Percentiles rank a stretch among this genome's conserved stretches.
Evolutionary conservation across 2,888 invertebrate genomes (phyloP).

Genomic region (Tyria jacobaeae): DNA sequence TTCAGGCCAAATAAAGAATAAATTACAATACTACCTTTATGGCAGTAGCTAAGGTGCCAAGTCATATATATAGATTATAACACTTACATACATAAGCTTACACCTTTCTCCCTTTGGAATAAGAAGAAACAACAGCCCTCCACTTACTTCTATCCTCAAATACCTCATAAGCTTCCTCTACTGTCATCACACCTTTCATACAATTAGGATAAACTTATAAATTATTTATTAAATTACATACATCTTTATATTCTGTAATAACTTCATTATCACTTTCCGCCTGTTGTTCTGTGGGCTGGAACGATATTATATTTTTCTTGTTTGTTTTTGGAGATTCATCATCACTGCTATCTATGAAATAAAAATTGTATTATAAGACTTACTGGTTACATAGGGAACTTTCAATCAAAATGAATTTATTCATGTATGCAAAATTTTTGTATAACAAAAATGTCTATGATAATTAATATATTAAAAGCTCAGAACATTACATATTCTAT

Average conservation of each 20-base stretch:
- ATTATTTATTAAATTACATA: constrained; percentile 51
- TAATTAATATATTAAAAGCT: neutral
- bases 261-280: constrained; percentile 62
- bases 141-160: too few relatives aligned
- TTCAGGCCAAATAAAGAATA: too few relatives aligned
- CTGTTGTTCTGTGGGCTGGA: constrained; percentile 32
- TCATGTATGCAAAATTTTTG: too few relatives aligned
- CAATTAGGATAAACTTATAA: neutral
- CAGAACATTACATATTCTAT: neutral
- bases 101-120: too few relatives aligned
- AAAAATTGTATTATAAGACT: neutral
- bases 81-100: too few relatives aligned
- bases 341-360: constrained; percentile 77
- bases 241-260: constrained; percentile 73
- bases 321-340: constrained; percentile 65
- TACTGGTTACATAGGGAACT: neutral
- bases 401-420: neutral
- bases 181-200: too few relatives aligned
- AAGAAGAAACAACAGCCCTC: too few relatives aligned
- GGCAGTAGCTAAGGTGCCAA: too few relatives aligned
- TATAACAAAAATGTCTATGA: too few relatives aligned
- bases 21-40: too few relatives aligned
- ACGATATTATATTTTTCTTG: constrained; percentile 34
- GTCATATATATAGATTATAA: too few relatives aligned
- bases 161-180: too few relatives aligned